phyloP scores from a whole-genome alignment of 2,888 invertebrate genomes.

The Hirtodrosophila cameraria region DNA sequence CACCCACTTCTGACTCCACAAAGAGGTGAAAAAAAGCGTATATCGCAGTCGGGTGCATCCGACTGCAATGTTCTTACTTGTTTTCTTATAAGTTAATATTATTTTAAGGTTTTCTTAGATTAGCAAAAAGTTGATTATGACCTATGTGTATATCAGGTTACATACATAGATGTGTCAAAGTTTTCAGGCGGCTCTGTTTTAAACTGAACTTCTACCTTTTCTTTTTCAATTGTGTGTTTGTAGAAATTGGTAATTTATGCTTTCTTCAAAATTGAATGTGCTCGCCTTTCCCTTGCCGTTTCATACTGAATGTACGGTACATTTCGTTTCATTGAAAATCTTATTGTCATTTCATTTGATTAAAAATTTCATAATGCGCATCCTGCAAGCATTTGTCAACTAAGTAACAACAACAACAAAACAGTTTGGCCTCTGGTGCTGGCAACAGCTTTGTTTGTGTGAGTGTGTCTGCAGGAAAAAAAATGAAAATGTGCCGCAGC shows the following conservation, averaged over 20 bases:
- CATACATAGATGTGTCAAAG: too few relatives aligned
- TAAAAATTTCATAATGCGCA: constrained; percentile 71
- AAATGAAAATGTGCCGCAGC: constrained; percentile 56
- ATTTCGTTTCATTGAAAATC: constrained; percentile 59
- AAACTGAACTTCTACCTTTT: background rate
- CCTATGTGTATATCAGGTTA: too few relatives aligned
- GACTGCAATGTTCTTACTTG: too few relatives aligned
- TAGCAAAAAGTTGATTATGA: too few relatives aligned
- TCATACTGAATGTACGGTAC: constrained; percentile 6
- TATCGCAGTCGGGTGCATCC: too few relatives aligned
- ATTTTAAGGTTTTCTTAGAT: too few relatives aligned
- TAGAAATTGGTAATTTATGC: background rate
- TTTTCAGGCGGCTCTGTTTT: background rate
- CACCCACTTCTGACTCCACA: too few relatives aligned
- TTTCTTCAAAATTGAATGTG: background rate
- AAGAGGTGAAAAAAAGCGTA: too few relatives aligned
- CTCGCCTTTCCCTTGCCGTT: background rate
- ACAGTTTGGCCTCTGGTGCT: constrained; percentile 21
- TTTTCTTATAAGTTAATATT: too few relatives aligned
- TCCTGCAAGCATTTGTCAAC: constrained; percentile 58
- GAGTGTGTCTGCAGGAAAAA: constrained; percentile 15
- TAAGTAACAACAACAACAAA: constrained; percentile 26
- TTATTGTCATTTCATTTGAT: constrained; percentile 73
- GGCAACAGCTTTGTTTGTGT: constrained; percentile 4
- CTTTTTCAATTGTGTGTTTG: background rate